Conservation (phyloP, 2,797 vertebrate genomes). For the Rhynchonycteris naso region DNA sequence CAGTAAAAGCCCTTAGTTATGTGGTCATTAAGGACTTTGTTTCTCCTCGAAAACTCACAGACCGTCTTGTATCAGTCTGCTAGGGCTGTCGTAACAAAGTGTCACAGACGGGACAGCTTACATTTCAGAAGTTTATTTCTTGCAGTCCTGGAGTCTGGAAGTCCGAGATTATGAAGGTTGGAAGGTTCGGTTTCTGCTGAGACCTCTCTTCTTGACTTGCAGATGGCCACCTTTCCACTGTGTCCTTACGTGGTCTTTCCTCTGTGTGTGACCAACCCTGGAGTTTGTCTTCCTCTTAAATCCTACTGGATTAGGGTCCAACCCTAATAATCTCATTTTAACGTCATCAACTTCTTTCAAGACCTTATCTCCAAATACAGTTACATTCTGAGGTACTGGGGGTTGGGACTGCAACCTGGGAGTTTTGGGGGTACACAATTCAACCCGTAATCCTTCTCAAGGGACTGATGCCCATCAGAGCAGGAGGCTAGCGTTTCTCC, state of each 20-base stretch:
- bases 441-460: neutral
- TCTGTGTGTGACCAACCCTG: neutral
- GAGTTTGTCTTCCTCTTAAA: neutral
- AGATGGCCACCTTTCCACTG: neutral
- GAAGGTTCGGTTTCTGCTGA: neutral
- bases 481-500: neutral
- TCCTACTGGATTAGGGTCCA: neutral
- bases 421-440: neutral
- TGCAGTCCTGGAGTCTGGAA: neutral
- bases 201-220: neutral
- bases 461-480: rapidly evolving
- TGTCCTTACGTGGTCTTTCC: neutral
- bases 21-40: neutral
- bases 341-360: neutral
- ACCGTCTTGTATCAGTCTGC: neutral
- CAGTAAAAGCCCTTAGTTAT: neutral
- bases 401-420: neutral
- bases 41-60: neutral
- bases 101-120: neutral
- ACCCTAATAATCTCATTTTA: neutral
- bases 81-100: neutral
- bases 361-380: neutral
- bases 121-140: neutral
- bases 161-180: neutral
- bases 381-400: neutral